These are phyloP conservation scores for Dryas iulia DNA, from an alignment of 1,140 invertebrate species.

Conservation along the genomic window DNA sequence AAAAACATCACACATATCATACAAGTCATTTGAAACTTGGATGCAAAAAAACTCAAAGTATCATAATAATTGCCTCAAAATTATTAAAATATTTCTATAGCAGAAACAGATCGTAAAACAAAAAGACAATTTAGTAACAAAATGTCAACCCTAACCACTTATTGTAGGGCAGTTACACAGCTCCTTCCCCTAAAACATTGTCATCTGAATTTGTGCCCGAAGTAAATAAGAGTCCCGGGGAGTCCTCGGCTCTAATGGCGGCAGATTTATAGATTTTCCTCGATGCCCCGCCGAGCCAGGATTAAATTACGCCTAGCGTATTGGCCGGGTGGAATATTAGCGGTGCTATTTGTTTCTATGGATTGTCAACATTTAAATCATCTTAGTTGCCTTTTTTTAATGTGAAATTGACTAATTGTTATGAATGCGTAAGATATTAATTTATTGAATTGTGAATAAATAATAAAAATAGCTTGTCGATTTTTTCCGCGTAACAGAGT, in stretches of 20 bases:
- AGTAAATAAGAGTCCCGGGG: slow-evolving; percentile 79
- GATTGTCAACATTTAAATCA: slow-evolving; percentile 51
- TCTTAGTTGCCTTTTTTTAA: not conserved
- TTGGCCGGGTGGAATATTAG: slow-evolving; percentile 74
- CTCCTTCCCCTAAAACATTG: slow-evolving; percentile 79
- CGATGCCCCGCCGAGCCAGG: slow-evolving; percentile 67
- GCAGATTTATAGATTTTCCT: slow-evolving; percentile 80
- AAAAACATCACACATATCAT: no score
- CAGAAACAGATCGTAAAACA: not conserved
- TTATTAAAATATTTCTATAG: no score
- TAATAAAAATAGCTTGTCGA: no score
- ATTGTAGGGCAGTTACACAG: slow-evolving; percentile 66
- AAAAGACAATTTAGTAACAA: not conserved
- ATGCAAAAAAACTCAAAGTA: no score
- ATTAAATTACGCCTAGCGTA: slow-evolving; percentile 75
- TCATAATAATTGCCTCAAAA: no score
- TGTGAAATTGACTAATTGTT: not conserved
- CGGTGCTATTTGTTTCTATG: slow-evolving; percentile 69
- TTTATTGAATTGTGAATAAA: no score
- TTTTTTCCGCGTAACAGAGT: no score
- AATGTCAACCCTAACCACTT: slow-evolving; percentile 50
- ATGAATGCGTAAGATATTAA: no score
- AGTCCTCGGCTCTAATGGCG: slow-evolving; percentile 73
- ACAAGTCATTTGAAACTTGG: no score
- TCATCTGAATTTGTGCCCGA: slow-evolving; percentile 79